A percentile compares a stretch with the other conserved stretches of the same genome.
Conservation (phyloP, 2,113 vertebrate species). For the Dendrocopos noguchii region DNA sequence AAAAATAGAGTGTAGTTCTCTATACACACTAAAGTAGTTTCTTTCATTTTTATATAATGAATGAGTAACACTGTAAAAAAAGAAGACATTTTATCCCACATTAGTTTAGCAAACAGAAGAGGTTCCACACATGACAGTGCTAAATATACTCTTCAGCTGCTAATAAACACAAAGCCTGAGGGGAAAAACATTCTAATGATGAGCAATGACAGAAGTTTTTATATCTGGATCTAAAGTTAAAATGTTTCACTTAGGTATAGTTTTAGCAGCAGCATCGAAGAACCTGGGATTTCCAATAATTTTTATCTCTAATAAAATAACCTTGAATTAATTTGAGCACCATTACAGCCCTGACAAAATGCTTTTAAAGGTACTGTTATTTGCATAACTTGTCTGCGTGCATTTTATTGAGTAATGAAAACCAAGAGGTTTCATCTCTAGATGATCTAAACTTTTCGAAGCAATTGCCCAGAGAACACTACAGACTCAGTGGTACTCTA, state of each 20-base stretch:
- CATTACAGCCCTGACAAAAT: slow-evolving; percentile 41
- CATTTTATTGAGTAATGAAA: slow-evolving; percentile 46
- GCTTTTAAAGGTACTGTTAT: slow-evolving; percentile 25
- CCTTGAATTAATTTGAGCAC: slow-evolving; percentile 72
- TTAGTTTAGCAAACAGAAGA: slow-evolving; percentile 81
- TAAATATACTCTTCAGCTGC: slow-evolving; percentile 83
- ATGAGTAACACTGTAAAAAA: slow-evolving; percentile 81
- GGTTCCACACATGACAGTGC: slow-evolving; percentile 80
- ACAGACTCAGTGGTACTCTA: neutral
- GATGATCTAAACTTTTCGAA: neutral
- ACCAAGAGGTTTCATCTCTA: slow-evolving; percentile 23
- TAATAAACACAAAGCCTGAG: slow-evolving; percentile 80
- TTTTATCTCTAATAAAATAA: slow-evolving; percentile 75
- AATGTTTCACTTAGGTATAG: slow-evolving; percentile 78
- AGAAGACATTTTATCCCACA: slow-evolving; percentile 78
- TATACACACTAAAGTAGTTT: slow-evolving; percentile 70
- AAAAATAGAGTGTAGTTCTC: slow-evolving; percentile 77
- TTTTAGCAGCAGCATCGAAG: slow-evolving; percentile 76
- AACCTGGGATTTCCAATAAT: slow-evolving; percentile 72
- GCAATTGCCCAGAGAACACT: neutral
- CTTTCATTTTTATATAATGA: slow-evolving; percentile 82
- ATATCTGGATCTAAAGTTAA: slow-evolving; percentile 76
- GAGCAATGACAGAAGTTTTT: slow-evolving; percentile 80
- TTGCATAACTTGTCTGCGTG: neutral
- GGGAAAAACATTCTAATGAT: slow-evolving; percentile 77